Conservation (phyloP, 2,888 invertebrate species). For the Microctonus aethiopoides region DNA sequence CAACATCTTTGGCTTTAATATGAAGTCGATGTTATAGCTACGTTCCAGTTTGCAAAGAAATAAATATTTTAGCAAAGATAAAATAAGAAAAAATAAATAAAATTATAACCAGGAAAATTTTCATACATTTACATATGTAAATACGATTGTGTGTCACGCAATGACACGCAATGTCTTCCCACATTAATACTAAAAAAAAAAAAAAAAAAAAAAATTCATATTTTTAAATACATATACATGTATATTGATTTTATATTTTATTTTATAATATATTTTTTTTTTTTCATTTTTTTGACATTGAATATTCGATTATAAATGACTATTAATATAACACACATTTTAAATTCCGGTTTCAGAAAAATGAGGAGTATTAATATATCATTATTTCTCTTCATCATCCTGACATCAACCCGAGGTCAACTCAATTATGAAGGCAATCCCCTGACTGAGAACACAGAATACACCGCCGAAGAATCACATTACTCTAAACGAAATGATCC, state of each 20-base stretch:
- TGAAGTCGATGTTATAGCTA: background rate
- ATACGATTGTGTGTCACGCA: background rate
- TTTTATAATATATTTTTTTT: no score
- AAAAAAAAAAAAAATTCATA: background rate
- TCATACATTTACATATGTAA: background rate
- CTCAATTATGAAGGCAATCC: conserved; percentile 62
- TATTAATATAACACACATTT: background rate
- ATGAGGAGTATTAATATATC: conserved; percentile 38
- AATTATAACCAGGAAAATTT: background rate
- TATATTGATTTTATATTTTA: background rate
- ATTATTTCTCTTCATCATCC: conserved; percentile 32
- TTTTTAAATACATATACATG: background rate
- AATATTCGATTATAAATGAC: conserved; percentile 1
- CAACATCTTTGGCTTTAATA: background rate
- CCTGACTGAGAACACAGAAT: conserved; percentile 60
- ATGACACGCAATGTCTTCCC: background rate
- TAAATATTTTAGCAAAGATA: background rate
- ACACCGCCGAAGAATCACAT: conserved; percentile 58
- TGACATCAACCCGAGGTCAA: conserved; percentile 45
- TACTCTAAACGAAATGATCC: conserved; percentile 42
- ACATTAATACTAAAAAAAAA: background rate
- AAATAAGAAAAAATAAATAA: background rate
- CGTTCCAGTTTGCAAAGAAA: background rate
- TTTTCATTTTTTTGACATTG: background rate
- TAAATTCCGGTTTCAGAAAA: conserved; percentile 42